A percentile compares a stretch with the other conserved stretches of the same genome.
These are phyloP conservation scores for Phyllostomus hastatus DNA, from an alignment of 2,113 vertebrate genomes.

Conservation along the genomic window DNA sequence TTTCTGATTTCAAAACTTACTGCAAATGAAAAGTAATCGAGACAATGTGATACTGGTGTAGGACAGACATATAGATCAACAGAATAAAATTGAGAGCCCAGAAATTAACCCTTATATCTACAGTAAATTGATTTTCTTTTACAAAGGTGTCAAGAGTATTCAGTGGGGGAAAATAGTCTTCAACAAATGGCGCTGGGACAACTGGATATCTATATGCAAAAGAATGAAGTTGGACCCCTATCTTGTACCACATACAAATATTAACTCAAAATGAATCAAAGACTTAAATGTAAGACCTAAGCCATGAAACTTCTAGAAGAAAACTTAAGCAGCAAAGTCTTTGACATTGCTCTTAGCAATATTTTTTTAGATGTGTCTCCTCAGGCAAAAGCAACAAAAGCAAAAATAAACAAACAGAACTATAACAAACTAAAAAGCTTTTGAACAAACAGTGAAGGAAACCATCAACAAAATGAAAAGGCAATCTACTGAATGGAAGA, in stretches of 20 bases:
- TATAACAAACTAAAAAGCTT: not conserved
- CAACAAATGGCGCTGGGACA: not conserved
- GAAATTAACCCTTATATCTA: not conserved
- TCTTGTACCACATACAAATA: not conserved
- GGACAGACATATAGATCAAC: not conserved
- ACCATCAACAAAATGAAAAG: not conserved
- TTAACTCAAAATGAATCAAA: not conserved
- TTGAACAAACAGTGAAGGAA: not conserved
- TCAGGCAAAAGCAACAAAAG: not conserved
- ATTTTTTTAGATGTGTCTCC: not conserved
- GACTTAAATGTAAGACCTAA: not conserved
- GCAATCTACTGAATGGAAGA: not conserved
- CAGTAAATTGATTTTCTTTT: not conserved
- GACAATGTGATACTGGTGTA: not conserved
- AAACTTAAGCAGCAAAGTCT: not conserved
- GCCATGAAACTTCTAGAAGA: not conserved
- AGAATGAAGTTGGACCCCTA: not conserved
- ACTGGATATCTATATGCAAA: not conserved
- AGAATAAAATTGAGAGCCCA: not conserved
- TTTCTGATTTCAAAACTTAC: constrained; percentile 27
- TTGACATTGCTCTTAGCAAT: not conserved
- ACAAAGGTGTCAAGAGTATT: not conserved
- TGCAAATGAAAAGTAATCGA: not conserved
- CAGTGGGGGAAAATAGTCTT: not conserved
- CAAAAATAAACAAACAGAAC: not conserved